phyloP scores from a whole-genome alignment of 2,888 invertebrate species.

The Drosophila rubida region DNA sequence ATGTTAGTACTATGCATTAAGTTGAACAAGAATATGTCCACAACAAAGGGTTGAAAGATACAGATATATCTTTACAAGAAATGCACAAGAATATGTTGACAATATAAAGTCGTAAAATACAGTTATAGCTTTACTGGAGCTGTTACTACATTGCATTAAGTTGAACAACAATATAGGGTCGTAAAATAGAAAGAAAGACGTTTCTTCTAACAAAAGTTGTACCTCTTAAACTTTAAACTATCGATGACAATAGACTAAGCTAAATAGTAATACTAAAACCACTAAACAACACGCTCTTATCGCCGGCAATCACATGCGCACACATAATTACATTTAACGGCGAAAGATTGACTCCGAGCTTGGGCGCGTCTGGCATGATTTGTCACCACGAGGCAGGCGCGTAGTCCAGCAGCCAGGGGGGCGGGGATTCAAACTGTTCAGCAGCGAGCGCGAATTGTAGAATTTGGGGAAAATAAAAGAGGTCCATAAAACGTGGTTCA shows the following conservation, averaged over 20 bases:
- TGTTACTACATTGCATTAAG: too few species aligned
- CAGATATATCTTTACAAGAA: too few species aligned
- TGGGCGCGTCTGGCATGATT: not conserved
- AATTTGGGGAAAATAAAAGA: conserved; percentile 37
- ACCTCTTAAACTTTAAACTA: too few species aligned
- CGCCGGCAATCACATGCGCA: conserved; percentile 2
- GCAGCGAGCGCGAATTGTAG: conserved; percentile 21
- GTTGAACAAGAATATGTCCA: too few species aligned
- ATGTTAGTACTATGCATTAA: too few species aligned
- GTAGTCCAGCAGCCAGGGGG: not conserved
- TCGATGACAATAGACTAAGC: not conserved
- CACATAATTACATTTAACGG: conserved; percentile 38
- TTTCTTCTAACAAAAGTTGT: too few species aligned
- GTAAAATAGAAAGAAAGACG: too few species aligned
- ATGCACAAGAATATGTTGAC: too few species aligned
- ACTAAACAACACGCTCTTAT: not conserved
- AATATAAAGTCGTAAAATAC: too few species aligned
- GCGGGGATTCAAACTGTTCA: not conserved
- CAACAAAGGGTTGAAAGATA: too few species aligned
- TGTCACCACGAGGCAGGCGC: not conserved
- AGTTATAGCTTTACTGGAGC: too few species aligned
- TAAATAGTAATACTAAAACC: not conserved
- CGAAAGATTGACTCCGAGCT: conserved; percentile 31
- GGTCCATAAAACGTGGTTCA: conserved; percentile 56
- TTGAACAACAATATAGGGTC: too few species aligned